Percentiles rank a stretch among this genome's conserved stretches.
These are phyloP conservation scores for Cynodonichthys magdalenae DNA, from an alignment of 2,797 vertebrate species.

Conservation along the genomic window DNA sequence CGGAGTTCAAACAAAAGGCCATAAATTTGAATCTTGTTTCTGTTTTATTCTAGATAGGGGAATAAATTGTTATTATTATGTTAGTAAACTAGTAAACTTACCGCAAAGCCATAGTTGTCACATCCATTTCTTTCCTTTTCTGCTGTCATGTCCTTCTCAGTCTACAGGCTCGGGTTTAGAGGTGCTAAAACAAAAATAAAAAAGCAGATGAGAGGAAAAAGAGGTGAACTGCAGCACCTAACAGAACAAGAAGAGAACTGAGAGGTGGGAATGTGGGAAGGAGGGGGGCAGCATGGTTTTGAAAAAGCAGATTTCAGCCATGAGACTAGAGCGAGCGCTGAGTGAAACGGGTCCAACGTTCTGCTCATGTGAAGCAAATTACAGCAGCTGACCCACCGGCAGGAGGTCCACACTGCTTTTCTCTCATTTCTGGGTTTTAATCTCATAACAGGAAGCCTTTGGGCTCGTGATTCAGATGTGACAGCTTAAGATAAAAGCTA, in stretches of 20 bases:
- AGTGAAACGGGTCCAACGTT: conserved; percentile 67
- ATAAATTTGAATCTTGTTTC: too few species aligned
- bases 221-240: conserved; percentile 9
- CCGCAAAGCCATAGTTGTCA: conserved; percentile 82
- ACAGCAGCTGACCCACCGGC: conserved; percentile 74
- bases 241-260: conserved; percentile 5
- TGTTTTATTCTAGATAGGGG: too few species aligned
- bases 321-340: conserved; percentile 56
- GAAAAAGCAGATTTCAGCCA: conserved; percentile 49
- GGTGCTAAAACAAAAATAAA: conserved; percentile 27
- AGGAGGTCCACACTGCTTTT: neutral
- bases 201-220: conserved; percentile 26
- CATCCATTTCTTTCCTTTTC: conserved; percentile 80
- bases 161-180: conserved; percentile 19
- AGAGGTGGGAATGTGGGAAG: conserved; percentile 1
- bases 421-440: neutral
- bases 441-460: neutral
- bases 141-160: conserved; percentile 66
- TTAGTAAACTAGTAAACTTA: conserved; percentile 83
- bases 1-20: too few species aligned
- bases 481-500: neutral
- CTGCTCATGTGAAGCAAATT: conserved; percentile 84
- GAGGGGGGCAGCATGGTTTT: neutral
- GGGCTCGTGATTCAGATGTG: neutral
- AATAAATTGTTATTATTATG: too few species aligned